phyloP scores from a whole-genome alignment of 1,140 invertebrate genomes.

The Oedothorax gibbosus region DNA sequence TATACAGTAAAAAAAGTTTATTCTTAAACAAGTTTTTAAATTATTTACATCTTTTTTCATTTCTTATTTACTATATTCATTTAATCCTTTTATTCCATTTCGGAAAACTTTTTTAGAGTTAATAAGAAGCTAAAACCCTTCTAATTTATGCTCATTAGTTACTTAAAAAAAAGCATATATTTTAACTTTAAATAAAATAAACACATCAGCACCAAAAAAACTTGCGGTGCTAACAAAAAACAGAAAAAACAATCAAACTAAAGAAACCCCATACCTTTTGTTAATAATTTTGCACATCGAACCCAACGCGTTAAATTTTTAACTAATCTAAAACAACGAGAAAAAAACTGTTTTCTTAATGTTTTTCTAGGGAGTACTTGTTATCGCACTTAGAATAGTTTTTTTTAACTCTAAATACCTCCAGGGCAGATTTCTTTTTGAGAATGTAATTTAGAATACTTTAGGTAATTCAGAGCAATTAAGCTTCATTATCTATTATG shows the following conservation, averaged over 20 bases:
- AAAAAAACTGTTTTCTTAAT: slow-evolving; percentile 20
- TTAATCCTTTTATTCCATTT: too few relatives aligned
- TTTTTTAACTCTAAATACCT: slow-evolving; percentile 5
- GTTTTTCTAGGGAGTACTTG: slow-evolving; percentile 37
- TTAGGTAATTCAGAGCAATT: slow-evolving; percentile 54
- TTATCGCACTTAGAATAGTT: slow-evolving; percentile 30
- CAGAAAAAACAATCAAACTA: slow-evolving; percentile 18
- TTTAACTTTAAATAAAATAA: too few relatives aligned
- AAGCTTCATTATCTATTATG: slow-evolving; percentile 55
- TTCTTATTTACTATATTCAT: too few relatives aligned
- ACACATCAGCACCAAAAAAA: background rate
- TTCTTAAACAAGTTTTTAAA: too few relatives aligned
- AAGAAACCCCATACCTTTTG: slow-evolving; percentile 32
- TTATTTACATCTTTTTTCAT: too few relatives aligned
- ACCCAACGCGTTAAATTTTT: slow-evolving; percentile 42
- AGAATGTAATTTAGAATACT: slow-evolving; percentile 41
- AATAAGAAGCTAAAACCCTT: too few relatives aligned
- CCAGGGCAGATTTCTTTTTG: slow-evolving; percentile 8
- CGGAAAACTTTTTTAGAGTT: too few relatives aligned
- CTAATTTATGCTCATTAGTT: too few relatives aligned
- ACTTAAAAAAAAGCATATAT: too few relatives aligned
- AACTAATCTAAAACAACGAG: slow-evolving; percentile 43
- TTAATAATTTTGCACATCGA: slow-evolving; percentile 37
- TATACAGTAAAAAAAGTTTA: too few relatives aligned
- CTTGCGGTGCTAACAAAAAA: slow-evolving; percentile 15